Evolutionary conservation across 2,113 vertebrate genomes (phyloP).

Genomic region (Anas platyrhynchos): DNA sequence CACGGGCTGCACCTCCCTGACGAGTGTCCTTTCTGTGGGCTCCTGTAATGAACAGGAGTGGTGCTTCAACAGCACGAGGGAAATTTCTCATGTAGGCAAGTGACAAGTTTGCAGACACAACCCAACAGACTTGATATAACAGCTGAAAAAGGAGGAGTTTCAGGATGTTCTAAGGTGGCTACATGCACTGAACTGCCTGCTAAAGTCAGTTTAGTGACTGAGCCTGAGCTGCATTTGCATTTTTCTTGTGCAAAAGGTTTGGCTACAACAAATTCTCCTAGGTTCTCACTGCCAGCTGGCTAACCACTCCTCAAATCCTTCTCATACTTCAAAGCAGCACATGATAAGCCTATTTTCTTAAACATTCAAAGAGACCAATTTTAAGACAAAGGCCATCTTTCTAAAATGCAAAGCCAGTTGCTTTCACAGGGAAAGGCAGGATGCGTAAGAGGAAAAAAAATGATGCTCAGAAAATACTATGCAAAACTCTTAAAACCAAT

Average conservation of each 20-base stretch:
- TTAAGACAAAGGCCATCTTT: not conserved
- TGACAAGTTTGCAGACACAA: not conserved
- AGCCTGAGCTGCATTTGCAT: not conserved
- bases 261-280: constrained; percentile 21
- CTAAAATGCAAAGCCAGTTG: not conserved
- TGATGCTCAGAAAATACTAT: not conserved
- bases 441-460: not conserved
- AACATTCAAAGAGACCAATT: not conserved
- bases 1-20: not conserved
- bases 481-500: constrained; percentile 32
- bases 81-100: not conserved
- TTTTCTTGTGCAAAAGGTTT: constrained; percentile 6
- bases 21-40: rapidly evolving
- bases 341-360: constrained; percentile 9
- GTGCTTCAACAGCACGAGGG: rapidly evolving
- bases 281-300: constrained; percentile 43
- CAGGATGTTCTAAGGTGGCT: constrained; percentile 10
- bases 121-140: not conserved
- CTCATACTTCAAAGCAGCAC: not conserved
- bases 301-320: constrained; percentile 23
- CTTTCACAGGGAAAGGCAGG: constrained; percentile 5
- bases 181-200: not conserved
- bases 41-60: rapidly evolving
- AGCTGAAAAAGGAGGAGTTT: not conserved
- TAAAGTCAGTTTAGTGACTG: not conserved